phyloP scores from a whole-genome alignment of 35 echinoderm and acorn worm genomes.

The Apostichopus californicus region DNA sequence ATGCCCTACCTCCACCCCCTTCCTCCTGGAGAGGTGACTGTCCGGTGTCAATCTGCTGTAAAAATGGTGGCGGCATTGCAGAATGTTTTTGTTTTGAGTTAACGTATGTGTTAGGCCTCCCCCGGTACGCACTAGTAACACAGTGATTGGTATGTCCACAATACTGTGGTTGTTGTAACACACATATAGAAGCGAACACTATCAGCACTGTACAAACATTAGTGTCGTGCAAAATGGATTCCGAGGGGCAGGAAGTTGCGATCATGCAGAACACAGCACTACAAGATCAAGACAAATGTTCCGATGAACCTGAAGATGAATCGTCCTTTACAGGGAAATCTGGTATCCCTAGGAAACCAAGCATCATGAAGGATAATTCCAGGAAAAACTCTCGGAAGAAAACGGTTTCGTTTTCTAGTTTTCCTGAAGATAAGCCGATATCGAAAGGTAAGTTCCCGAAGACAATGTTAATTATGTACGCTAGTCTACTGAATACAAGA shows the following conservation, averaged over 20 bases:
- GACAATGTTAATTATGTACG: neutral
- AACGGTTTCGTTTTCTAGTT: constrained; percentile 87
- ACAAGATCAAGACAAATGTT: constrained; percentile 4
- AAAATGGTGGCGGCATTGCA: too few species aligned
- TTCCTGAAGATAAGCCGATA: constrained; percentile 83
- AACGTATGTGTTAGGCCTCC: too few species aligned
- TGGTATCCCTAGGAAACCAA: constrained; percentile 70
- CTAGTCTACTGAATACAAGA: too few species aligned
- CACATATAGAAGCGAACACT: too few species aligned
- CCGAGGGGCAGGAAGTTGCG: neutral
- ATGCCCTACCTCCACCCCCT: too few species aligned
- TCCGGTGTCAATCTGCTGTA: too few species aligned
- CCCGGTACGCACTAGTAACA: too few species aligned
- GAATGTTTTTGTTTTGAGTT: too few species aligned
- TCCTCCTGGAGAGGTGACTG: too few species aligned
- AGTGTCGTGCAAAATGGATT: constrained; percentile 19
- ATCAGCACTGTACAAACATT: neutral
- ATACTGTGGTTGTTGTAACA: too few species aligned
- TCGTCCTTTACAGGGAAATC: neutral
- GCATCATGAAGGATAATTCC: constrained; percentile 83
- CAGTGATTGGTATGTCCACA: too few species aligned
- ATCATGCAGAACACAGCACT: neutral
- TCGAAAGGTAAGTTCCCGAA: constrained; percentile 67
- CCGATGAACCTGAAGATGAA: constrained; percentile 32
- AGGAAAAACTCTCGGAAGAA: constrained; percentile 74